These are phyloP conservation scores for Malurus melanocephalus DNA, from an alignment of 2,113 vertebrate genomes.

Conservation along the genomic window DNA sequence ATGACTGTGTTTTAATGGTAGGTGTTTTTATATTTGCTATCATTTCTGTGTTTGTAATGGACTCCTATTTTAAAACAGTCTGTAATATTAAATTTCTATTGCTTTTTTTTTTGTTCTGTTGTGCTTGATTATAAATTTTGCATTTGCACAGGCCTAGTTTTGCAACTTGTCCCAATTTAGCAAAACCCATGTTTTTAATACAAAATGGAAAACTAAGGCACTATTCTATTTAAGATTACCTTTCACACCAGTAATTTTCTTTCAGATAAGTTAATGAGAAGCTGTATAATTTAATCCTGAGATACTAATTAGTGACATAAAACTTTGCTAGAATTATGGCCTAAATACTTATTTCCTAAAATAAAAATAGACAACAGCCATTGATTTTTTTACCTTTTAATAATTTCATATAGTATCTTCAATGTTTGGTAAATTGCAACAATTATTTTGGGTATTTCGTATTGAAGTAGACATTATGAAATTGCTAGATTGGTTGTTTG, in stretches of 20 bases:
- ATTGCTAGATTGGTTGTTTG: background rate
- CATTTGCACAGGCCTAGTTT: background rate
- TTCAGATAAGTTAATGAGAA: background rate
- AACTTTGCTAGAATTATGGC: background rate
- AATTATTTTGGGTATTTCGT: background rate
- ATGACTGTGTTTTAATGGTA: background rate
- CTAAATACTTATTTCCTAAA: background rate
- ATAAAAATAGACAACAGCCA: background rate
- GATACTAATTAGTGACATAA: background rate
- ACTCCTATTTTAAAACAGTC: background rate
- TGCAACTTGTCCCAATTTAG: background rate
- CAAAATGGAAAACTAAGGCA: background rate
- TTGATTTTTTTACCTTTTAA: background rate
- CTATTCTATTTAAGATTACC: background rate
- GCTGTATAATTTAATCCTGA: background rate
- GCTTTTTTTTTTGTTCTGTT: background rate
- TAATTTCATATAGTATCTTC: background rate
- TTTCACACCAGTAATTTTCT: background rate
- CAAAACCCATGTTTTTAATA: background rate
- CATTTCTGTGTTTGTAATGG: background rate
- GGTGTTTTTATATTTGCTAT: background rate
- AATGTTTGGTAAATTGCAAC: background rate
- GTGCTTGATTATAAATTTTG: background rate
- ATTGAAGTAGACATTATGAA: background rate
- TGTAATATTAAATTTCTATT: background rate